Conservation (phyloP, 2,113 vertebrate species). For the Todiramphus saurophagus region DNA sequence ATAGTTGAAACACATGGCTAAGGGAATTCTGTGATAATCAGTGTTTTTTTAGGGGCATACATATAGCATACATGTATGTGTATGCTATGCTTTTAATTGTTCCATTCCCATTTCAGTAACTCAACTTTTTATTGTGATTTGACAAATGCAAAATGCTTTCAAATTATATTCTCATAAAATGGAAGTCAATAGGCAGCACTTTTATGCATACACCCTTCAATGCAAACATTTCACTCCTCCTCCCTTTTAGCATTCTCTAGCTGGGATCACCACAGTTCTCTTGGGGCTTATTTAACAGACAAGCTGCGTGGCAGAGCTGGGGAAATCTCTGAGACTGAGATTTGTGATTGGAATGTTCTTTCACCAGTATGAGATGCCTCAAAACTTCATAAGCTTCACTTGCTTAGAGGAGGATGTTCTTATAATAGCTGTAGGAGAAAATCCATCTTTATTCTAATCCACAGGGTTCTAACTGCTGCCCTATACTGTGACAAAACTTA, state of each 20-base stretch:
- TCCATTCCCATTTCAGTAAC: not conserved
- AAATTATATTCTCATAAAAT: not conserved
- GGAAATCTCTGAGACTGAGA: not conserved
- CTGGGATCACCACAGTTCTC: not conserved
- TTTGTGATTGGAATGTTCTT: not conserved
- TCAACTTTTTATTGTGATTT: not conserved
- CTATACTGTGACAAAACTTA: not conserved
- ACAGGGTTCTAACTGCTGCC: not conserved
- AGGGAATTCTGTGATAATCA: not conserved
- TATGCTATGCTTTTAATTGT: not conserved
- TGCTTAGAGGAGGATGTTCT: not conserved
- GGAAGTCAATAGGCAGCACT: not conserved
- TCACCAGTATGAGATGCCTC: not conserved
- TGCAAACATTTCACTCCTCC: not conserved
- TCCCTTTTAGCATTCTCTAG: not conserved
- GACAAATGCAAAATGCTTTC: not conserved
- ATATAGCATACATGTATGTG: not conserved
- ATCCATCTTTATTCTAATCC: not conserved
- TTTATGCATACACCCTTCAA: not conserved
- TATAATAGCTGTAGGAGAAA: not conserved
- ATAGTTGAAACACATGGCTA: not conserved
- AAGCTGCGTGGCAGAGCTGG: not conserved
- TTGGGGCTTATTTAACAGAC: not conserved
- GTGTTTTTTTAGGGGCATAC: too few relatives aligned
- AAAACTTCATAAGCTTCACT: not conserved